A percentile compares a stretch with the other conserved stretches of the same genome.
Conservation (phyloP, 2,113 vertebrate species). For the Pygoscelis adeliae region DNA sequence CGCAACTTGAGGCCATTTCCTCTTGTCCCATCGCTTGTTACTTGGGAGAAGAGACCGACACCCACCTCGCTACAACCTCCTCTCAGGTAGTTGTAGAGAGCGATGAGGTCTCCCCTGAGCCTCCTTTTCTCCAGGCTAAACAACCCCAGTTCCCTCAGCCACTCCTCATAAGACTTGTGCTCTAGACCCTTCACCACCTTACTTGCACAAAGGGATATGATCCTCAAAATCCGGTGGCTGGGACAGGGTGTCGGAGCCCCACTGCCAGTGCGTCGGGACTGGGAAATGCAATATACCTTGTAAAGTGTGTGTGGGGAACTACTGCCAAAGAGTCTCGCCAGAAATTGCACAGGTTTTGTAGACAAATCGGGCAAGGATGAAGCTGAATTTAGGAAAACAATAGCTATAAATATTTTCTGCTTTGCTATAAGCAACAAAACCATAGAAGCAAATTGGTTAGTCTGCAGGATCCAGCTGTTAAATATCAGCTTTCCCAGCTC, state of each 20-base stretch:
- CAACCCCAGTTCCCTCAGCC: background rate
- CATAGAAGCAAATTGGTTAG: background rate
- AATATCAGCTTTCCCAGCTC: background rate
- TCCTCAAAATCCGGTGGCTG: background rate
- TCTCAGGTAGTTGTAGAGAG: background rate
- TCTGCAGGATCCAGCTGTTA: constrained; percentile 1
- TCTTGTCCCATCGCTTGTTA: accelerated
- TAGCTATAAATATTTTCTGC: background rate
- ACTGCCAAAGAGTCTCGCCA: background rate
- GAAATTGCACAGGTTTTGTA: background rate
- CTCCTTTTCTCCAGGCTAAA: background rate
- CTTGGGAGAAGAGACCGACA: background rate
- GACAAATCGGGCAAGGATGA: background rate
- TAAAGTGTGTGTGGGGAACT: background rate
- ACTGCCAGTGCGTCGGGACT: accelerated
- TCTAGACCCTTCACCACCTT: background rate
- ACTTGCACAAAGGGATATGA: background rate
- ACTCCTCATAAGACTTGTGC: background rate
- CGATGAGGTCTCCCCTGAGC: background rate
- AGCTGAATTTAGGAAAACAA: background rate
- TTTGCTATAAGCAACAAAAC: background rate
- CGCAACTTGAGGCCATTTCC: background rate
- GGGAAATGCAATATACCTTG: background rate
- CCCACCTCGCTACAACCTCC: background rate
- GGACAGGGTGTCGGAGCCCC: background rate